phyloP scores from a whole-genome alignment of 2,113 vertebrate genomes.

The Tympanuchus pallidicinctus region DNA sequence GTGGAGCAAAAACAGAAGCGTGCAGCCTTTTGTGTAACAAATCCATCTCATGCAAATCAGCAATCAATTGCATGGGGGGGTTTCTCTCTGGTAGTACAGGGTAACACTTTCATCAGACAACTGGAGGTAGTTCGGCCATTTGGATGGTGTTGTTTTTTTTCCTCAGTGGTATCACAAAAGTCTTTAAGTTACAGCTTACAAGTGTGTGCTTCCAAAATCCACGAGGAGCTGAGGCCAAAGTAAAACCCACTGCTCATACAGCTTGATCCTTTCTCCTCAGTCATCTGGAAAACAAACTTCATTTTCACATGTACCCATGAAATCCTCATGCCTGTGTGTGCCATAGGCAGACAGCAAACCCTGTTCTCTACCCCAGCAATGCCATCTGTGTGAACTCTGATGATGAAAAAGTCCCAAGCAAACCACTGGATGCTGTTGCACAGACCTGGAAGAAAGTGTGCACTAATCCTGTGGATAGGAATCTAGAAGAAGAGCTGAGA shows the following conservation, averaged over 20 bases:
- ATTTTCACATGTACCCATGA: rapidly evolving
- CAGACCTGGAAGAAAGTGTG: conserved; percentile 85
- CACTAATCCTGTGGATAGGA: conserved; percentile 80
- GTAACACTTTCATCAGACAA: neutral
- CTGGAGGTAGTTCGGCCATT: neutral
- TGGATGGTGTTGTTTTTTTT: neutral
- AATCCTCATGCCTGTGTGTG: rapidly evolving
- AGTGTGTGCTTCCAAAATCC: neutral
- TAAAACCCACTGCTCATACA: neutral
- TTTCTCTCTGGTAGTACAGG: neutral
- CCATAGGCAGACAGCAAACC: neutral
- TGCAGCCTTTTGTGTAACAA: neutral
- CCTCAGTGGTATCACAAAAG: neutral
- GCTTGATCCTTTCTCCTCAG: neutral
- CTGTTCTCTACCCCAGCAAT: conserved; percentile 81
- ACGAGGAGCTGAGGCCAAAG: neutral
- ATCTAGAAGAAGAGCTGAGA: conserved; percentile 82
- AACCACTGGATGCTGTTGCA: conserved; percentile 86
- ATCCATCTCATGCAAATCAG: neutral
- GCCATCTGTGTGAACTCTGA: conserved; percentile 93
- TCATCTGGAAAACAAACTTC: neutral
- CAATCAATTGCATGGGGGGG: neutral
- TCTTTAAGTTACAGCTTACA: neutral
- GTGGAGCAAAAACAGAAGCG: neutral
- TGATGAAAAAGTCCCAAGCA: conserved; percentile 79